Evolutionary conservation across 2,888 invertebrate genomes (phyloP).

Genomic region (Osmoderma eremita): DNA sequence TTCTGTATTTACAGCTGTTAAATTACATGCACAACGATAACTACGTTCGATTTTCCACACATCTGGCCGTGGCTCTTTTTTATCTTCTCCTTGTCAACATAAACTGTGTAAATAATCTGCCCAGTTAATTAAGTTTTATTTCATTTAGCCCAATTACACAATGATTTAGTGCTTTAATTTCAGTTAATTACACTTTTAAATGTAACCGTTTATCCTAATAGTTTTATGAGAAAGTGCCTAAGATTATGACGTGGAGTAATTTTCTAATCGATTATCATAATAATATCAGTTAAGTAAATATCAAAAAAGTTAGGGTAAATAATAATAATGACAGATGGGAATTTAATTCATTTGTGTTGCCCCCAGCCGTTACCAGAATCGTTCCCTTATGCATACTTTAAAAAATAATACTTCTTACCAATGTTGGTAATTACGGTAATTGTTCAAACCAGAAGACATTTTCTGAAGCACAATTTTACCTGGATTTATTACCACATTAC

Average conservation of each 20-base stretch:
- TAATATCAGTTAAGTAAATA: not conserved
- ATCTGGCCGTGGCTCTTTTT: conserved; percentile 7
- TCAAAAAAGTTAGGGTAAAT: not conserved
- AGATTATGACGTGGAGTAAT: too few relatives aligned
- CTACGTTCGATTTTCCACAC: conserved; percentile 7
- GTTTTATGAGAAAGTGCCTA: conserved; percentile 2
- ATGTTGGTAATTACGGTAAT: too few relatives aligned
- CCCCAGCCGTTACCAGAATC: too few relatives aligned
- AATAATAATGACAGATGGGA: not conserved
- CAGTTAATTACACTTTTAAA: not conserved
- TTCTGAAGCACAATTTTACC: too few relatives aligned
- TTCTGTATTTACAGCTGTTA: conserved; percentile 8
- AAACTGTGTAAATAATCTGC: conserved; percentile 1
- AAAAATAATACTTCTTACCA: too few relatives aligned
- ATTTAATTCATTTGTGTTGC: too few relatives aligned
- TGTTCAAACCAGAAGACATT: too few relatives aligned
- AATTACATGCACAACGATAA: conserved; percentile 1
- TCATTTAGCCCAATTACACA: conserved; percentile 21
- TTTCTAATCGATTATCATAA: not conserved
- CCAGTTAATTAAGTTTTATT: conserved; percentile 17
- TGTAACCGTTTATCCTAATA: conserved; percentile 15
- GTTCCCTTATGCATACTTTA: too few relatives aligned
- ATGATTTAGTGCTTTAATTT: conserved; percentile 19
- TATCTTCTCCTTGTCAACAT: not conserved
- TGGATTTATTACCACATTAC: too few relatives aligned